Evolutionary conservation across 1,140 invertebrate species (phyloP), one percentile per base, ranked within the genome.

Genomic region (Diabrotica virgifera): DNA sequence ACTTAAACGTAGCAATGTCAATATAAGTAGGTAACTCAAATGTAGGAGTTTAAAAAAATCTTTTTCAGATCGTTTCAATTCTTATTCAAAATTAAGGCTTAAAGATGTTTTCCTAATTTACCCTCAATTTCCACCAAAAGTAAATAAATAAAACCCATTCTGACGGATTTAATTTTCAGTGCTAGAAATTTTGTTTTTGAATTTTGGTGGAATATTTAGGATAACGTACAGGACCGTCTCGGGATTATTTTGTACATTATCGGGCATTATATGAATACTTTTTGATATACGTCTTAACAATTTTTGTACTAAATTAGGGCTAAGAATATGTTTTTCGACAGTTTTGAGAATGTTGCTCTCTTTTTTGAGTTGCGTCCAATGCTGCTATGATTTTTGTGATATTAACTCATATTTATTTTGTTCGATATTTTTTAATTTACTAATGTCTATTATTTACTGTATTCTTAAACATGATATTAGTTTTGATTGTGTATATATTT

Each of bases 1-100:
- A 10, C 1, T n/a, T 14, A 50, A 13, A 60, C 46, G 38, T 65
- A 63, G 56, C 36, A 50, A 59, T 67, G 65, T 67, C 65, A 67
- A 67, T 65, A 64, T 64, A 55, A 24, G 10, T 55, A 55, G n/a
- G 10, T 24, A 60, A 46, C 12, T 64, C 24, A 36, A 37, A 58
- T 37, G 57, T 59, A 53, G 57, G 40, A 54, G 54, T 52, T 65
- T n/a, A 24, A 53, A 53, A 1, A 46, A 46, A 46, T 46, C 8
- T 46, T 10, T 46, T 10, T 46, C n/a, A 46, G 24, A 24, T 24
- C 24, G 46, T 10, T 50, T 9, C 10, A 55, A 59, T 59, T 35
- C 12, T 36, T 58, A 40, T 59, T 40, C 37, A 24, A 6, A 52
- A 12, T 6, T 8, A 52, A 52, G n/a, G 6, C 51, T 52, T 12